These are phyloP conservation scores for Platyrinchus mystaceus DNA, from an alignment of 2,797 vertebrate genomes.

Conservation along the genomic window DNA sequence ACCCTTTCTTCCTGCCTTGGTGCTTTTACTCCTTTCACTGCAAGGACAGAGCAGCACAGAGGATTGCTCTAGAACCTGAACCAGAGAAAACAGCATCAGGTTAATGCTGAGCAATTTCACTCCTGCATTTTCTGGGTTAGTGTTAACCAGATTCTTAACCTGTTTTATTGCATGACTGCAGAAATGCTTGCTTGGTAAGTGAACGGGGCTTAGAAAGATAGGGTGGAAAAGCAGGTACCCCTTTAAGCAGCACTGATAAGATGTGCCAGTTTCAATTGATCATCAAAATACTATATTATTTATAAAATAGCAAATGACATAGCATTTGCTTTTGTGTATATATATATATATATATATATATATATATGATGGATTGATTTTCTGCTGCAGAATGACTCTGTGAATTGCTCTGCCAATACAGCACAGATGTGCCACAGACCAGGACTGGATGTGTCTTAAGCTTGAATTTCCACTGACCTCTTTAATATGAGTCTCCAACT, in stretches of 20 bases:
- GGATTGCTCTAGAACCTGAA: not conserved
- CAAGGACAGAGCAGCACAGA: not conserved
- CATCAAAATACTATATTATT: not conserved
- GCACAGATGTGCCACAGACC: not conserved
- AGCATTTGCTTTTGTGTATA: not conserved
- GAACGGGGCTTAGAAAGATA: not conserved
- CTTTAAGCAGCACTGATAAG: not conserved
- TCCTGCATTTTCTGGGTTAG: not conserved
- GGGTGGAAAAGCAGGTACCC: not conserved
- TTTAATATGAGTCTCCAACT: not conserved
- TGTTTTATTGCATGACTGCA: not conserved
- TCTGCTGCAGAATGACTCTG: not conserved
- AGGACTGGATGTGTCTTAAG: not conserved
- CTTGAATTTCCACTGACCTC: not conserved
- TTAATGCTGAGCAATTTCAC: not conserved
- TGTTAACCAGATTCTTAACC: not conserved
- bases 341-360: not conserved
- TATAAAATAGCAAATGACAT: not conserved
- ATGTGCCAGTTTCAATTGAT: not conserved
- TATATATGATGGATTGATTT: not conserved
- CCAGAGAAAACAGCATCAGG: not conserved
- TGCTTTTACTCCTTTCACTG: not conserved
- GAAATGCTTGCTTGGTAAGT: not conserved
- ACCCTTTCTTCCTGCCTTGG: not conserved
- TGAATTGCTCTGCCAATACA: not conserved